Evolutionary conservation across 2,113 vertebrate genomes (phyloP), one percentile per base, ranked within the genome.

Genomic region (Catharus fuscescens): DNA sequence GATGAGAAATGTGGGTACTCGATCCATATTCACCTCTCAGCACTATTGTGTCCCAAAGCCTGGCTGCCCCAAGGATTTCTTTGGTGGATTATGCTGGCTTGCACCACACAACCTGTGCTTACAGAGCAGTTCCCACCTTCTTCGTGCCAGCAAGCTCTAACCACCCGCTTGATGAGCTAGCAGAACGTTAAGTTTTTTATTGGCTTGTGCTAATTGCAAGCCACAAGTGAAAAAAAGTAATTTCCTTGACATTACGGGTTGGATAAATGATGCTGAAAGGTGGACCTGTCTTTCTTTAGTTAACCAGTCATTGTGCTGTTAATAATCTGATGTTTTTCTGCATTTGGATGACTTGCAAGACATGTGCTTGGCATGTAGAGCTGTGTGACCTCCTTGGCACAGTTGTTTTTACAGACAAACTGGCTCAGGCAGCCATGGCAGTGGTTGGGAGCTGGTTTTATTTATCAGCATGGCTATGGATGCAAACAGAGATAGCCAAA

Each of bases 51-150:
- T 86, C 44, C 80, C 62, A 69, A 61, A 72, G 38, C 76, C 80
- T 83, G 79, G 24, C 36, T 78, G 57, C 88, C 86, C 40, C 71
- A 42, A 83, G 82, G 64, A 47, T 71, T 93, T 86, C 24, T 92
- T 40, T 6, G 24, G 36, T 21, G 72, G 71, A 31, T 62, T 62
- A 8, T 52, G 70, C 79, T 52, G 50, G 54, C 76, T 91, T 80
- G 72, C 56, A 81, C 40, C 59, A 54, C 14, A 14, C 8, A 66
- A 71, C 87, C 59, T 72, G n/a, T 90, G 82, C 86, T 86, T 95
- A 91, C 81, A 59, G 85, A 72, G 92, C 90, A 92, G 71, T 91
- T 96, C 90, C 69, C 90, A 94, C 48, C 82, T 90, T 77, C 88
- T 48, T 48, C 44, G 7, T 24, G 88, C 85, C 82, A 92, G 52